A percentile compares a stretch with the other conserved stretches of the same genome.
Conservation (phyloP, 2,797 vertebrate genomes). For the Melanotaenia pygmaea region DNA sequence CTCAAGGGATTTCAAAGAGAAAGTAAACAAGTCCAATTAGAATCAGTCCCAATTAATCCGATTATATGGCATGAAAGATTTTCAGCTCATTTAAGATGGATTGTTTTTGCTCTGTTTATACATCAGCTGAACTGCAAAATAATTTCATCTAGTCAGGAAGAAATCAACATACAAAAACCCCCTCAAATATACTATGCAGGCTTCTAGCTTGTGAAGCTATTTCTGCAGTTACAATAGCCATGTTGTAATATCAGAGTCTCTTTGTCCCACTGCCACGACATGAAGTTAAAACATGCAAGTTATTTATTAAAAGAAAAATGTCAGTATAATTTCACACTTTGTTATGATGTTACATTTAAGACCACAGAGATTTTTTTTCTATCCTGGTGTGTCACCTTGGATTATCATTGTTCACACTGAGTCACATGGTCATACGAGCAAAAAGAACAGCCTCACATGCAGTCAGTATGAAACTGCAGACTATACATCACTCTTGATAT, state of each 20-base stretch:
- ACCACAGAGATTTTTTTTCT: not conserved
- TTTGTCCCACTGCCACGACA: not conserved
- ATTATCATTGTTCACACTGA: constrained; percentile 23
- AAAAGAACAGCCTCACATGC: constrained; percentile 19
- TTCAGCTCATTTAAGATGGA: not conserved
- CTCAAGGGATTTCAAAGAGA: not conserved
- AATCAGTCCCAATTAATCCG: not conserved
- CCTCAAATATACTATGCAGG: not conserved
- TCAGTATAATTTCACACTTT: not conserved
- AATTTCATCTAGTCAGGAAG: constrained; percentile 3
- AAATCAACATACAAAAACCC: not conserved
- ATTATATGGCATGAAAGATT: not conserved
- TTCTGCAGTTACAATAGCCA: not conserved
- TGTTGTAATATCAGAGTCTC: not conserved
- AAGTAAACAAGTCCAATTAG: not conserved
- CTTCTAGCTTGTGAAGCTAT: not conserved
- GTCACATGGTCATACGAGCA: constrained; percentile 8
- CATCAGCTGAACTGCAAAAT: not conserved
- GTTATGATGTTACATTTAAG: constrained; percentile 5
- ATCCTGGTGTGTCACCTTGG: constrained; percentile 26
- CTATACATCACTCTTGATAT: constrained; percentile 42
- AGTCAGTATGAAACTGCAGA: constrained; percentile 25
- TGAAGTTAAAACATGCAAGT: not conserved
- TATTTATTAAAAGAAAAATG: constrained; percentile 5
- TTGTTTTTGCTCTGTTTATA: not conserved